Percentiles rank a stretch among this genome's conserved stretches.
These are phyloP conservation scores for Oplegnathus fasciatus DNA, from an alignment of 2,113 vertebrate species.

Conservation along the genomic window DNA sequence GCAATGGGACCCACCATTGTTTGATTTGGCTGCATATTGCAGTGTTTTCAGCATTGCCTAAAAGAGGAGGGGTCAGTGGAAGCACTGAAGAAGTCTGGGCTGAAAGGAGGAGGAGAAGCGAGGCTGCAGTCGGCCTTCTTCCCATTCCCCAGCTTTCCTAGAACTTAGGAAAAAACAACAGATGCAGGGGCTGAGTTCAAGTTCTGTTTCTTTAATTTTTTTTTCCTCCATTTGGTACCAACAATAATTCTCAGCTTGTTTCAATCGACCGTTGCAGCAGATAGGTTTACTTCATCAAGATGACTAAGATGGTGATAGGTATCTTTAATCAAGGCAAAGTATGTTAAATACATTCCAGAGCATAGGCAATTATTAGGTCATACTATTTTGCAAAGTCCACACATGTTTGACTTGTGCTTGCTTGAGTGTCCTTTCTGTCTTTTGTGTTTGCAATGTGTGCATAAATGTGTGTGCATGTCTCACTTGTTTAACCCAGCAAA, in stretches of 20 bases:
- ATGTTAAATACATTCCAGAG: constrained; percentile 33
- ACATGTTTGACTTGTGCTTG: constrained; percentile 6
- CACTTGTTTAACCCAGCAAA: constrained; percentile 1
- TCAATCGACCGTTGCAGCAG: constrained; percentile 46
- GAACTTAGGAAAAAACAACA: constrained; percentile 69
- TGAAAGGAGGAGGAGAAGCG: constrained; percentile 60
- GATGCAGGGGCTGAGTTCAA: constrained; percentile 62
- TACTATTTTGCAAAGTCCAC: constrained; percentile 22
- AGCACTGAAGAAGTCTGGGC: constrained; percentile 77
- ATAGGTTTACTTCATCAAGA: constrained; percentile 31
- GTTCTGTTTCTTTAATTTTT: constrained; percentile 47
- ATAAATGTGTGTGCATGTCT: neutral
- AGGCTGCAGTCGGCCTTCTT: constrained; percentile 51
- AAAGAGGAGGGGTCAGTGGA: constrained; percentile 78
- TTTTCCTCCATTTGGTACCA: constrained; percentile 36
- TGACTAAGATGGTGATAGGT: constrained; percentile 45
- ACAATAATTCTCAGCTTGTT: constrained; percentile 46
- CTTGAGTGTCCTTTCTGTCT: neutral
- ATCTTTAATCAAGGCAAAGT: constrained; percentile 68
- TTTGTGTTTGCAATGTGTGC: neutral
- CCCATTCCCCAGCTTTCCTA: constrained; percentile 62
- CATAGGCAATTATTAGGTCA: constrained; percentile 16
- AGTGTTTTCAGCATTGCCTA: constrained; percentile 86
- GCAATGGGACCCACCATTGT: constrained; percentile 85
- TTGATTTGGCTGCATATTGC: constrained; percentile 85